Evolutionary conservation across 2,797 vertebrate species (phyloP).

Genomic region (Heliangelus exortis): DNA sequence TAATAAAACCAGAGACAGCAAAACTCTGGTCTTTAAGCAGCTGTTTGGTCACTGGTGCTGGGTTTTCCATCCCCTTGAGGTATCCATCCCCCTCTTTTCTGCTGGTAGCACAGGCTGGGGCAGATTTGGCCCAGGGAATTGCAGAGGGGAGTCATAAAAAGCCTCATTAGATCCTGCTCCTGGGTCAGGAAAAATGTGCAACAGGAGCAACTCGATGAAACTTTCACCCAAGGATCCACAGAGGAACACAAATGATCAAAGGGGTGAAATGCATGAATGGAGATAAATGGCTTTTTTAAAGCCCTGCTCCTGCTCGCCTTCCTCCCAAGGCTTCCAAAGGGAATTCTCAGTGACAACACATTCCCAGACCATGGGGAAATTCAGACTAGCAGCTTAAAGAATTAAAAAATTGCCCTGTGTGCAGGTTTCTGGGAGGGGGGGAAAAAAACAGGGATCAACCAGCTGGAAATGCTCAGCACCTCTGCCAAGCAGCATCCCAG

Average conservation of each 20-base stretch:
- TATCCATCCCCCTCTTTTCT: background rate
- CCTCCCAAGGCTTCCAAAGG: background rate
- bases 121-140: background rate
- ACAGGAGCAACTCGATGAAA: background rate
- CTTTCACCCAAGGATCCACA: background rate
- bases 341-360: background rate
- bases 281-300: background rate
- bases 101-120: background rate
- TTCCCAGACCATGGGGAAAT: background rate
- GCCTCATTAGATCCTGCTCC: background rate
- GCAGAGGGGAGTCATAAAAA: conserved; percentile 27
- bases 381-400: background rate
- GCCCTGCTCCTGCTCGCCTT: background rate
- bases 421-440: background rate
- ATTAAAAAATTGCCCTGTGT: background rate
- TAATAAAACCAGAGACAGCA: background rate
- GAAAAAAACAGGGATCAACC: background rate
- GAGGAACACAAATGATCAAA: background rate
- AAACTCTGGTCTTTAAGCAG: background rate
- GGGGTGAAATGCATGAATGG: accelerated
- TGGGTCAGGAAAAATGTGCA: background rate
- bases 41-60: background rate
- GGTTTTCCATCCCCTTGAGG: background rate
- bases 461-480: background rate
- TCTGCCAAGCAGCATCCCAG: background rate